phyloP scores from a whole-genome alignment of 1,140 invertebrate genomes.

The Zophobas atratus region DNA sequence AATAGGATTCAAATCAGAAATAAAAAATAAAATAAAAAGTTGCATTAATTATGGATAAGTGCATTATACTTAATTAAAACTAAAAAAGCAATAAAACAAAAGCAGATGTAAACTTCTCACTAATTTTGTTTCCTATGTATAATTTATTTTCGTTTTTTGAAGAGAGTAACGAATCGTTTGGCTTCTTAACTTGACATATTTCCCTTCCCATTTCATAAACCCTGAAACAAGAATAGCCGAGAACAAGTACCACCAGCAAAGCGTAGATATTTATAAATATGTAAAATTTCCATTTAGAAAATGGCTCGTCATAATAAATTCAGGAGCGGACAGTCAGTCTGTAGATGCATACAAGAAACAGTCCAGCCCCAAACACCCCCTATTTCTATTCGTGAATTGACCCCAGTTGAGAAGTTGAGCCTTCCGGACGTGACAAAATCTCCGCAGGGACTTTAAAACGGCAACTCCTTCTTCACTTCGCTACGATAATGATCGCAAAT shows the following conservation, averaged over 20 bases:
- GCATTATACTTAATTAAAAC: too few species aligned
- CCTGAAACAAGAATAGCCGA: slow-evolving; percentile 39
- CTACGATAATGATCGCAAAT: slow-evolving; percentile 22
- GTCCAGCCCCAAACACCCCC: slow-evolving; percentile 31
- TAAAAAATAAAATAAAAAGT: too few species aligned
- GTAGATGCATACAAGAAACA: slow-evolving; percentile 58
- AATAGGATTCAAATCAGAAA: too few species aligned
- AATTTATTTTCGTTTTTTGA: neutral
- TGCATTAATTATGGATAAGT: too few species aligned
- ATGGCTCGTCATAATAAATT: slow-evolving; percentile 66
- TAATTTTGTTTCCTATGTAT: neutral
- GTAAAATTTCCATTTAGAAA: slow-evolving; percentile 67
- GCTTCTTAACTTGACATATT: slow-evolving; percentile 16
- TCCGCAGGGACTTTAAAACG: slow-evolving; percentile 65
- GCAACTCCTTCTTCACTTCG: slow-evolving; percentile 29
- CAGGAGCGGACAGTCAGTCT: slow-evolving; percentile 63
- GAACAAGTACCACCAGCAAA: slow-evolving; percentile 46
- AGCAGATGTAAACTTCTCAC: neutral
- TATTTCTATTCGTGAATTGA: slow-evolving; percentile 54
- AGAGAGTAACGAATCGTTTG: slow-evolving; percentile 14
- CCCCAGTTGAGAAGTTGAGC: slow-evolving; percentile 62
- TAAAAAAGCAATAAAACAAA: neutral
- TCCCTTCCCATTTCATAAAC: slow-evolving; percentile 20
- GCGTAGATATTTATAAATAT: slow-evolving; percentile 65
- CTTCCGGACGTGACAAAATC: slow-evolving; percentile 67